A percentile compares a stretch with the other conserved stretches of the same genome.
Conservation (phyloP, 35 echinoderm and acorn worm genomes). For the Heliocidaris tuberculata region DNA sequence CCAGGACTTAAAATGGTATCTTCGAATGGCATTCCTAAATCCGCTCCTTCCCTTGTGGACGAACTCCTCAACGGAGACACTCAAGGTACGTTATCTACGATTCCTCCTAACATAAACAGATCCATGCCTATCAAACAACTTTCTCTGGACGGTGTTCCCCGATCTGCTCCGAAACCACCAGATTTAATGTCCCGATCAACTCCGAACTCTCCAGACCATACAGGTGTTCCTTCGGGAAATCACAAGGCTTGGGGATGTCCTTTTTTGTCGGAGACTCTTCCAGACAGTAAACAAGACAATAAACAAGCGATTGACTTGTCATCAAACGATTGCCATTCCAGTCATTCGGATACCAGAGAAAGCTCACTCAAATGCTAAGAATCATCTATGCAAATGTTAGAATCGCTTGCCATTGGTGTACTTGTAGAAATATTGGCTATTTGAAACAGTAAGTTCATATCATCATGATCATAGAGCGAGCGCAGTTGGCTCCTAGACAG, state of each 20-base stretch:
- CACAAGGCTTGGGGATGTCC: conserved; percentile 17
- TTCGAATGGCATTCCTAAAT: conserved; percentile 41
- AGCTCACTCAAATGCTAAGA: conserved; percentile 21
- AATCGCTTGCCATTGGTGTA: not conserved
- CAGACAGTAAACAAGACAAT: not conserved
- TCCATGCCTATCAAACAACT: conserved; percentile 39
- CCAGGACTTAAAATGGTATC: not conserved
- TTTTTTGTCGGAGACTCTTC: not conserved
- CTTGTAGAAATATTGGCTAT: not conserved
- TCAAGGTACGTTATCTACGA: not conserved
- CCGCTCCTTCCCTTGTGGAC: conserved; percentile 13
- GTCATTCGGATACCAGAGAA: conserved; percentile 10
- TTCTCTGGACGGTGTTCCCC: conserved; percentile 26
- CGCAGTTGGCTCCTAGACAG: not conserved
- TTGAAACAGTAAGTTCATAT: not conserved
- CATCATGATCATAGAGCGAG: too few relatives aligned
- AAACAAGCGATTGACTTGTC: not conserved
- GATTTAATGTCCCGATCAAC: conserved; percentile 44
- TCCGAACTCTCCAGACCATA: conserved; percentile 43
- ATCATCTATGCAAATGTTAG: conserved; percentile 29
- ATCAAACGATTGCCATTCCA: conserved; percentile 31
- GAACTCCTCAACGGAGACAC: conserved; percentile 28
- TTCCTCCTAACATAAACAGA: not conserved
- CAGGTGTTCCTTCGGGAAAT: not conserved
- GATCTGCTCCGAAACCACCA: conserved; percentile 30